A percentile compares a stretch with the other conserved stretches of the same genome.
phyloP scores from a whole-genome alignment of 2,888 invertebrate genomes.

The Sinelater perroti region DNA sequence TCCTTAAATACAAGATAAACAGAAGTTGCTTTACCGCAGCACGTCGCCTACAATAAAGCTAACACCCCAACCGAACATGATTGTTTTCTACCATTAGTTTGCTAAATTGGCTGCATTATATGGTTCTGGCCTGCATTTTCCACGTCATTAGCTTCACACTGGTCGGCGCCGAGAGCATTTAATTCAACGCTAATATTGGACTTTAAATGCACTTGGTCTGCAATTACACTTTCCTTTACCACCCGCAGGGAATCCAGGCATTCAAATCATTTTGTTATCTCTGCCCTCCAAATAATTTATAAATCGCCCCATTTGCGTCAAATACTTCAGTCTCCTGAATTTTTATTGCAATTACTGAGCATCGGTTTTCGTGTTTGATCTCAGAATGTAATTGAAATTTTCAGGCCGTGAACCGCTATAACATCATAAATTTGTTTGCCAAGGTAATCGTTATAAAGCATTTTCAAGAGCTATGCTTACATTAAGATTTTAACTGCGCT shows the following conservation, averaged over 20 bases:
- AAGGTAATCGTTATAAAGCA: conserved; percentile 6
- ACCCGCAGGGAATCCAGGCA: no score
- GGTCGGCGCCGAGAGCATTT: not conserved
- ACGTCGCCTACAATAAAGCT: no score
- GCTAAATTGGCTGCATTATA: conserved; percentile 1
- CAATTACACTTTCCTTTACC: not conserved
- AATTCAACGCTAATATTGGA: not conserved
- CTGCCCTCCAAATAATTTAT: no score
- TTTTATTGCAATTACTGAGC: no score
- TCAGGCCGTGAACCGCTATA: conserved; percentile 8
- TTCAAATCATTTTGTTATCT: no score
- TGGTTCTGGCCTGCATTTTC: conserved; percentile 6
- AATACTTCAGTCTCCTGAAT: no score
- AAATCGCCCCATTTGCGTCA: no score
- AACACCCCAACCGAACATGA: not conserved
- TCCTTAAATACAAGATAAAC: no score
- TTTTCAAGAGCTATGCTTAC: conserved; percentile 9
- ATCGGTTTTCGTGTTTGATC: no score
- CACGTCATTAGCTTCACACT: conserved; percentile 1
- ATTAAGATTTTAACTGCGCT: conserved; percentile 9
- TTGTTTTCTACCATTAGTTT: not conserved
- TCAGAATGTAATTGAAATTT: no score
- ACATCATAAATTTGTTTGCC: conserved; percentile 4
- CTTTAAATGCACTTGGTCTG: not conserved
- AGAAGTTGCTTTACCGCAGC: no score